Percentiles rank a stretch among this genome's conserved stretches.
These are phyloP conservation scores for Empis livida DNA, from an alignment of 2,888 invertebrate genomes.

Conservation along the genomic window DNA sequence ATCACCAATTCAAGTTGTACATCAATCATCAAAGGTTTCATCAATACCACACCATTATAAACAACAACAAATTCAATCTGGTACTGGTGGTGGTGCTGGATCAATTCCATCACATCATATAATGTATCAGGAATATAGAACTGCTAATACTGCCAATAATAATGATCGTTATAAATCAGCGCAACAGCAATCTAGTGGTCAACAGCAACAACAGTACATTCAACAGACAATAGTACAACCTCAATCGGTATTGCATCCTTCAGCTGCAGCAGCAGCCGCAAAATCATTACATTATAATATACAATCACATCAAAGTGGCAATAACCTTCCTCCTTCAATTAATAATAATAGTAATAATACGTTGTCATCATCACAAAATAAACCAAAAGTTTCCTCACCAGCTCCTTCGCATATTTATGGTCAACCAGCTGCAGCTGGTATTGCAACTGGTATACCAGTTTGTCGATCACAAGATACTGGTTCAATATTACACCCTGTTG, in stretches of 20 bases:
- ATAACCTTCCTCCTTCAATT: conserved; percentile 1
- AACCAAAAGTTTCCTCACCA: conserved; percentile 60
- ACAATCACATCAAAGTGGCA: conserved; percentile 4
- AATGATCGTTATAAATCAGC: conserved; percentile 27
- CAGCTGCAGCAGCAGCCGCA: not conserved
- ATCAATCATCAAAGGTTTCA: conserved; percentile 10
- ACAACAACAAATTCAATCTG: not conserved
- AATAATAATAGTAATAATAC: conserved; percentile 6
- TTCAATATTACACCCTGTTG: conserved; percentile 17
- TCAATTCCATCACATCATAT: conserved; percentile 34
- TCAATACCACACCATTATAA: conserved; percentile 1
- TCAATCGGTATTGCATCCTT: conserved; percentile 18
- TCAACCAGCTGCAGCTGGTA: conserved; percentile 35
- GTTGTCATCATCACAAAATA: conserved; percentile 28
- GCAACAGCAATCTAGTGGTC: conserved; percentile 20
- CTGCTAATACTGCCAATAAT: conserved; percentile 31
- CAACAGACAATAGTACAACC: conserved; percentile 19
- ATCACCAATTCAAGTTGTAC: conserved; percentile 17
- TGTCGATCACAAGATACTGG: conserved; percentile 35
- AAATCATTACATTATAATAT: conserved; percentile 24
- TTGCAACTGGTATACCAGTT: conserved; percentile 43
- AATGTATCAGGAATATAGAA: conserved; percentile 17
- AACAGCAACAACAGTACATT: conserved; percentile 9
- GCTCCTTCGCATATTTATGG: conserved; percentile 42
- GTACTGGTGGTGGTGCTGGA: conserved; percentile 14